Percentiles rank a stretch among this genome's conserved stretches.
These are phyloP conservation scores for Exocentrus adspersus DNA, from an alignment of 2,888 invertebrate species.

Conservation along the genomic window DNA sequence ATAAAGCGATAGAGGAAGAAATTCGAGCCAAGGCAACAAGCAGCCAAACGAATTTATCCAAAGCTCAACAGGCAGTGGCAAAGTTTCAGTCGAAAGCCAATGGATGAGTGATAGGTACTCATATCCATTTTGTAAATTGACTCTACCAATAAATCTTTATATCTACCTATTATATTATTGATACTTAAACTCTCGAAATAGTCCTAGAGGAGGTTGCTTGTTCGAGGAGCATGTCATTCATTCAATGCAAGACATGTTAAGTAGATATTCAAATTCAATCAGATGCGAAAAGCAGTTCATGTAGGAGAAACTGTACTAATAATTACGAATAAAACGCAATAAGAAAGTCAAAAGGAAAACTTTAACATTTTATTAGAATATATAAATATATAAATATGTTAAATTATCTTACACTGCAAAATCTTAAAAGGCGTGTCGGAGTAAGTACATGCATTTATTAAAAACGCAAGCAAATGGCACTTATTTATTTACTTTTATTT, in stretches of 20 bases:
- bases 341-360: background rate
- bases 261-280: too few species aligned
- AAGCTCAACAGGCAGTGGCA: slow-evolving; percentile 67
- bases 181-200: too few species aligned
- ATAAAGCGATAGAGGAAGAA: slow-evolving; percentile 74
- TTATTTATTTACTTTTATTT: slow-evolving; percentile 2
- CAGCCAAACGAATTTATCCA: slow-evolving; percentile 64
- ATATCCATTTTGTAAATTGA: too few species aligned
- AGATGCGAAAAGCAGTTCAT: too few species aligned
- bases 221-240: too few species aligned
- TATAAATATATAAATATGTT: slow-evolving; percentile 18
- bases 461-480: slow-evolving; percentile 24
- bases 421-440: slow-evolving; percentile 2
- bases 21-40: slow-evolving; percentile 68
- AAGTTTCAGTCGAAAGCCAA: slow-evolving; percentile 49
- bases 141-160: too few species aligned
- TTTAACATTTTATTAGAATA: slow-evolving; percentile 24
- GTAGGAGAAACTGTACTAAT: too few species aligned
- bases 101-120: too few species aligned
- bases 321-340: too few species aligned
- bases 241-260: too few species aligned
- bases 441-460: slow-evolving; percentile 28
- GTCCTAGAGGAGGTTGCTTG: too few species aligned
- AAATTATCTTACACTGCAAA: slow-evolving; percentile 5
- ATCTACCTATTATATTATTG: too few species aligned